A percentile compares a stretch with the other conserved stretches of the same genome.
Evolutionary conservation across 1,140 invertebrate species (phyloP).

Genomic region (Ganaspis sp.): DNA sequence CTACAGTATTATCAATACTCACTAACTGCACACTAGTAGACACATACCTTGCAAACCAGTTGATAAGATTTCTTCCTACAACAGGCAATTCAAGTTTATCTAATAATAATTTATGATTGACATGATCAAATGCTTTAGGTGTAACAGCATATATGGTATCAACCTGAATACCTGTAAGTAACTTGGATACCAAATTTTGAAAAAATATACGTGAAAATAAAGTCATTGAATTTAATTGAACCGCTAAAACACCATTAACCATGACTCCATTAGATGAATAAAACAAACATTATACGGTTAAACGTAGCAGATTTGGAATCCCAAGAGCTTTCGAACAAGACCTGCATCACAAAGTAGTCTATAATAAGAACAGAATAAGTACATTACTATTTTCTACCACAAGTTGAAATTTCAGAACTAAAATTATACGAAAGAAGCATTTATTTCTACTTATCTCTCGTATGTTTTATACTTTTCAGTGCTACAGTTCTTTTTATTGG

Average conservation of each 20-base stretch:
- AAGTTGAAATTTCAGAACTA: neutral
- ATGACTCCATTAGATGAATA: neutral
- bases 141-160: no score
- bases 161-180: no score
- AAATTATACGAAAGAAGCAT: neutral
- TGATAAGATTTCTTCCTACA: no score
- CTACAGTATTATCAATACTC: no score
- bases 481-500: no score
- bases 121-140: no score
- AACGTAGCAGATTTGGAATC: neutral
- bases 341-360: constrained; percentile 2
- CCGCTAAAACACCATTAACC: neutral
- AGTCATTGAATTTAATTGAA: neutral
- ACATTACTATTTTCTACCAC: neutral
- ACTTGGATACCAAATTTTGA: no score
- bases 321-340: neutral
- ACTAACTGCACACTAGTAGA: no score
- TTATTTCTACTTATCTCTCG: neutral
- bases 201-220: neutral
- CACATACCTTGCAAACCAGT: no score
- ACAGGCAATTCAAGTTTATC: no score
- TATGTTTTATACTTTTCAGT: no score
- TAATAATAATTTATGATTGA: no score
- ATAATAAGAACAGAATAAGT: neutral
- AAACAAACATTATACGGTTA: neutral